Percentiles rank a stretch among this genome's conserved stretches.
Conservation (phyloP, 2,888 invertebrate species). For the Aleiodes alternator region DNA sequence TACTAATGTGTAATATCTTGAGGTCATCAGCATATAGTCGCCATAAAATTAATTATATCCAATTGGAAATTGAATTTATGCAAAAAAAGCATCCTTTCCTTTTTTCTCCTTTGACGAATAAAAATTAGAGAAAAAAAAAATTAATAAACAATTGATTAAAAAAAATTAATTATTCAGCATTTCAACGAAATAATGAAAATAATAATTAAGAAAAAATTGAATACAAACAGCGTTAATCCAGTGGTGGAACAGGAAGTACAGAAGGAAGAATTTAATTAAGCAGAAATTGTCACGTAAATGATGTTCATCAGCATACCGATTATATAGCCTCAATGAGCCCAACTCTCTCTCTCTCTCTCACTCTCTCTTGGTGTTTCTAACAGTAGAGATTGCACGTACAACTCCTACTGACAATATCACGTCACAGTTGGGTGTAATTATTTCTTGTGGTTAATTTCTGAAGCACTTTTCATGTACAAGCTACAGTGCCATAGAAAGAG, state of each 20-base stretch:
- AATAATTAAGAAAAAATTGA: not conserved
- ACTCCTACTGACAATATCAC: conserved; percentile 7
- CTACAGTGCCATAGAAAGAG: not conserved
- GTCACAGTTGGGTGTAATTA: conserved; percentile 21
- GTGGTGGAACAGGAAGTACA: not conserved
- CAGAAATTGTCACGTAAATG: conserved; percentile 29
- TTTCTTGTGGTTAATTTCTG: conserved; percentile 36
- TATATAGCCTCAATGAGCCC: conserved; percentile 16
- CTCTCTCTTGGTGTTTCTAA: too few relatives aligned
- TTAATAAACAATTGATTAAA: too few relatives aligned
- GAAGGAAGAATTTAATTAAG: conserved; percentile 2
- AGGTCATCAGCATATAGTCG: too few relatives aligned
- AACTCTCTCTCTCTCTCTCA: too few relatives aligned
- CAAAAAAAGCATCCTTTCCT: too few relatives aligned
- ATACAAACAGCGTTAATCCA: not conserved
- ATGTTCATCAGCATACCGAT: conserved; percentile 23
- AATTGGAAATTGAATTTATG: too few relatives aligned
- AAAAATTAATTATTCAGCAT: too few relatives aligned
- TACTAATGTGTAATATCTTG: too few relatives aligned
- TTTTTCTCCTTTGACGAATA: too few relatives aligned
- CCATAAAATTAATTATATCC: too few relatives aligned
- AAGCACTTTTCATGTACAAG: conserved; percentile 21
- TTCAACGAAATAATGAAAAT: not conserved
- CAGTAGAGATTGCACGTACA: not conserved
- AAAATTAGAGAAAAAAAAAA: too few relatives aligned